These are phyloP conservation scores for Drosophila stalkeri DNA, from an alignment of 2,888 invertebrate genomes.

Conservation along the genomic window DNA sequence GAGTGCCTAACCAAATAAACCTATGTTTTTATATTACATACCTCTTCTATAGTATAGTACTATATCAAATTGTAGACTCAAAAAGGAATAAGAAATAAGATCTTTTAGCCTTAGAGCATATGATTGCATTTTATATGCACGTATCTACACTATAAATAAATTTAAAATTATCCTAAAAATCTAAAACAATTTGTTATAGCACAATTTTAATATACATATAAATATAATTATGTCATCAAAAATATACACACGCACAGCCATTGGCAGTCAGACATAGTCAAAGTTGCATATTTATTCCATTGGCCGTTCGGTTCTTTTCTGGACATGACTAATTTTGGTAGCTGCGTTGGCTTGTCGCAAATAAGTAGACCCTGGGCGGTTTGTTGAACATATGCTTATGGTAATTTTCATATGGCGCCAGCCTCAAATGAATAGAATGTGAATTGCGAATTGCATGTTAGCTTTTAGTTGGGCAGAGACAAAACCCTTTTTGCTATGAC, in stretches of 20 bases:
- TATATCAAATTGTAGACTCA: too few relatives aligned
- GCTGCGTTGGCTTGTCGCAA: conserved; percentile 15
- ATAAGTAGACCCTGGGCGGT: conserved; percentile 55
- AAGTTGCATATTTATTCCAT: conserved; percentile 1
- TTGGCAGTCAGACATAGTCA: not conserved
- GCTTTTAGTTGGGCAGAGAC: conserved; percentile 35
- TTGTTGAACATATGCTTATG: conserved; percentile 64
- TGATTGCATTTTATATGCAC: too few relatives aligned
- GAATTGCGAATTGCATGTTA: conserved; percentile 21
- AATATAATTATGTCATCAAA: conserved; percentile 1
- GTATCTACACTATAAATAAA: too few relatives aligned
- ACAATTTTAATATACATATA: not conserved
- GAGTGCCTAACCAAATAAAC: too few relatives aligned
- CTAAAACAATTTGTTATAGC: not conserved
- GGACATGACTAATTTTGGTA: conserved; percentile 72
- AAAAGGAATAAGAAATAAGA: too few relatives aligned
- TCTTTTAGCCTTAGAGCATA: too few relatives aligned
- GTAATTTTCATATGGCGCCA: conserved; percentile 71
- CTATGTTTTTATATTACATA: too few relatives aligned
- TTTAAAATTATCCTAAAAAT: not conserved
- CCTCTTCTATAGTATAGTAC: too few relatives aligned
- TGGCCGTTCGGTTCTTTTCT: conserved; percentile 1
- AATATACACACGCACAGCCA: not conserved
- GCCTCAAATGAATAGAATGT: conserved; percentile 40
- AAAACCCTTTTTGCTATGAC: conserved; percentile 72